Evolutionary conservation across 2,113 vertebrate species (phyloP).

Genomic region (Onychorhynchus coronatus): DNA sequence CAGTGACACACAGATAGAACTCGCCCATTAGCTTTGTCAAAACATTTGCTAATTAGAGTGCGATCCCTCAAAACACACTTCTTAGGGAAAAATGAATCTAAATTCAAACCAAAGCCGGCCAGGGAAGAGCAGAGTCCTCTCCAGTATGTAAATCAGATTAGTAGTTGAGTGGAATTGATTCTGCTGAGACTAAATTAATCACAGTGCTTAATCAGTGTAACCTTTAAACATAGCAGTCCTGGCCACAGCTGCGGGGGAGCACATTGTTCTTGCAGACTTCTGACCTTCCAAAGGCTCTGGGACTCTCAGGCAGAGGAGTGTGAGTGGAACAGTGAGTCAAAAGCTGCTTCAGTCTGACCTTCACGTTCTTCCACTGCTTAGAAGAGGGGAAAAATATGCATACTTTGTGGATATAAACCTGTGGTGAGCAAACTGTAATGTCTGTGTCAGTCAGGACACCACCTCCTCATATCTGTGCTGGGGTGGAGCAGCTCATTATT

Average conservation of each 20-base stretch:
- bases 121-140: conserved; percentile 50
- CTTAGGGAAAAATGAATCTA: conserved; percentile 1
- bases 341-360: not conserved
- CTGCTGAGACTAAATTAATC: conserved; percentile 89
- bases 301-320: not conserved
- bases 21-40: conserved; percentile 50
- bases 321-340: not conserved
- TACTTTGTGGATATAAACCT: not conserved
- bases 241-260: conserved; percentile 61
- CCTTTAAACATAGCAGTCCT: conserved; percentile 71
- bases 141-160: conserved; percentile 74
- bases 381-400: accelerated
- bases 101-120: conserved; percentile 22
- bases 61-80: not conserved
- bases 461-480: not conserved
- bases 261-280: not conserved
- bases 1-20: not conserved
- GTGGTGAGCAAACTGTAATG: not conserved
- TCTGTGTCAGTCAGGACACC: not conserved
- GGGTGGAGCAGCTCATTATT: not conserved
- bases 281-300: not conserved
- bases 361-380: not conserved
- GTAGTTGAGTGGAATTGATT: conserved; percentile 91
- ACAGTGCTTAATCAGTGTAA: conserved; percentile 84
- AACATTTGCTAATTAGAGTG: conserved; percentile 21